Conservation (phyloP, 2,113 vertebrate species). For the Leucosticte australis region DNA sequence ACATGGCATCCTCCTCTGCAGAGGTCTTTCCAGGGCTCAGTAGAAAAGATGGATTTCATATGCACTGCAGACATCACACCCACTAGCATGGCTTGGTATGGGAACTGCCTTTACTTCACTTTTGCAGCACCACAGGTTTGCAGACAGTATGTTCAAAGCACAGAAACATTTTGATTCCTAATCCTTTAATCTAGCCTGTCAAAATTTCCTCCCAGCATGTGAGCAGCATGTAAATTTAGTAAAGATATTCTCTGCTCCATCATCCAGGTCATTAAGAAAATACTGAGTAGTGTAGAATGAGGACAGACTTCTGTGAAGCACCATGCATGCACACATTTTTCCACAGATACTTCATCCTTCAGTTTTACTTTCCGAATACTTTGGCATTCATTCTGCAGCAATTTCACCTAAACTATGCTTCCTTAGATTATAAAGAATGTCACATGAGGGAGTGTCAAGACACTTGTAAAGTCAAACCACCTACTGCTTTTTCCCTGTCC, state of each 20-base stretch:
- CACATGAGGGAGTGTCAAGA: neutral
- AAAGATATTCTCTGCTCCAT: neutral
- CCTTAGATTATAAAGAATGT: constrained; percentile 12
- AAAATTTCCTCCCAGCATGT: neutral
- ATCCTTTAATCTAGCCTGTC: neutral
- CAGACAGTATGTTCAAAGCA: neutral
- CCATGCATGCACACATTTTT: neutral
- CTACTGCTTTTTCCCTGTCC: constrained; percentile 51
- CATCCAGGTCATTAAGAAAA: neutral
- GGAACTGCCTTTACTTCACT: neutral
- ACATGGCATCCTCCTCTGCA: neutral
- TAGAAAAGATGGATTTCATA: neutral
- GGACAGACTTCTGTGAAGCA: neutral
- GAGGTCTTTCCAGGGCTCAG: neutral
- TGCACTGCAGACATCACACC: neutral
- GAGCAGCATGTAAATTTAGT: neutral
- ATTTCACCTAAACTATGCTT: constrained; percentile 18
- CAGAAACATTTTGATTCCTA: neutral
- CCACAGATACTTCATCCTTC: neutral
- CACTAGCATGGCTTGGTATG: neutral
- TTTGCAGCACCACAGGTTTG: neutral
- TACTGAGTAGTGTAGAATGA: neutral
- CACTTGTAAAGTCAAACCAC: constrained; percentile 46
- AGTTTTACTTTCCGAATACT: neutral
- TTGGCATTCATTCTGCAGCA: constrained; percentile 14